Percentiles rank a stretch among this genome's conserved stretches.
Conservation (phyloP, 2,113 vertebrate genomes). For the Pelecanoides urinatrix region DNA sequence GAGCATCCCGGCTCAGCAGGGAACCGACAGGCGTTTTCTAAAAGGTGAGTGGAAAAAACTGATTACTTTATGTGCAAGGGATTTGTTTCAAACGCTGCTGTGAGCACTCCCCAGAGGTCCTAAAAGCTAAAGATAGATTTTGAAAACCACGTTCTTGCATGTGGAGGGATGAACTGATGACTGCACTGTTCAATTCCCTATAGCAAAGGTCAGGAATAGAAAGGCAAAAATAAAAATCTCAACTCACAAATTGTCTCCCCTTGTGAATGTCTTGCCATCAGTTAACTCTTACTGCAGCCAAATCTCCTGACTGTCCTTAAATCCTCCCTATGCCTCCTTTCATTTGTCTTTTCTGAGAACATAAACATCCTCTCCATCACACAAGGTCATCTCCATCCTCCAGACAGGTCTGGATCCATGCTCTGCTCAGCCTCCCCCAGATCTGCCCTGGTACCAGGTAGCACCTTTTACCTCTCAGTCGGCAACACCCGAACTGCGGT, state of each 20-base stretch:
- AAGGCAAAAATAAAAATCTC: not conserved
- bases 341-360: not conserved
- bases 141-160: not conserved
- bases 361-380: not conserved
- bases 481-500: fast-evolving
- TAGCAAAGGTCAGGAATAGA: not conserved
- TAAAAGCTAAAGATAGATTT: not conserved
- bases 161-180: not conserved
- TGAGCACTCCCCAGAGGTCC: not conserved
- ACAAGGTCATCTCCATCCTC: not conserved
- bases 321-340: not conserved
- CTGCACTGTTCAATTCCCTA: not conserved
- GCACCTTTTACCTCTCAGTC: not conserved
- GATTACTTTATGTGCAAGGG: not conserved
- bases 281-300: not conserved
- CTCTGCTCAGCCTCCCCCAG: not conserved
- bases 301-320: not conserved
- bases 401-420: fast-evolving
- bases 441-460: fast-evolving
- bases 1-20: not conserved
- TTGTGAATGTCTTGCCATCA: not conserved
- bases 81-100: not conserved
- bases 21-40: not conserved
- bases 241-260: not conserved
- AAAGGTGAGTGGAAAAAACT: not conserved